Evolutionary conservation across 2,888 invertebrate species (phyloP).

Genomic region (Adelphocoris suturalis): DNA sequence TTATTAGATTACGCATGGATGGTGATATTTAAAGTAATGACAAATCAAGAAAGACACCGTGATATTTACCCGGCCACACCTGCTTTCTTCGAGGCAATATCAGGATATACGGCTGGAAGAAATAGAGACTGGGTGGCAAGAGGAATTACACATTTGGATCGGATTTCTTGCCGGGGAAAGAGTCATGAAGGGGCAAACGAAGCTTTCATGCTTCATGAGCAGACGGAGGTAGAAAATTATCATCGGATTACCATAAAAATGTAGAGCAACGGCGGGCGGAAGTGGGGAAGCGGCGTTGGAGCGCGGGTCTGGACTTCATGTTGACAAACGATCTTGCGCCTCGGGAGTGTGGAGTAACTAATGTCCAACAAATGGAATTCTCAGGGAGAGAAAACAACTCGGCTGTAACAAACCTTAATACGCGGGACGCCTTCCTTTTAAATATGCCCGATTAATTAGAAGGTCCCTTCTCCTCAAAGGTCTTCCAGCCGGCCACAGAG

Average conservation of each 20-base stretch:
- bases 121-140: constrained; percentile 9
- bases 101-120: not conserved
- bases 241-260: constrained; percentile 65
- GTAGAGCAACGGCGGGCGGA: constrained; percentile 52
- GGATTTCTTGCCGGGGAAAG: not conserved
- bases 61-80: not conserved
- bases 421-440: constrained; percentile 17
- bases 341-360: constrained; percentile 57
- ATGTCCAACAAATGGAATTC: constrained; percentile 61
- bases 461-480: not conserved
- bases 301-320: not conserved
- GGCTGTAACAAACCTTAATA: constrained; percentile 27
- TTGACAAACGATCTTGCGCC: constrained; percentile 66
- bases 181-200: not conserved
- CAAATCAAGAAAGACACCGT: not conserved
- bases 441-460: constrained; percentile 23
- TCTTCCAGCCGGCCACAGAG: not conserved
- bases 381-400: constrained; percentile 14
- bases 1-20: not conserved
- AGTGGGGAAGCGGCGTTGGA: constrained; percentile 38
- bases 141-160: constrained; percentile 51
- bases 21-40: not conserved
- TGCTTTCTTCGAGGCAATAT: not conserved
- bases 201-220: constrained; percentile 35
- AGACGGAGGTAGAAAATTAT: constrained; percentile 45